Evolutionary conservation across 2,888 invertebrate genomes (phyloP).

Genomic region (Scelioninae gen. 1): DNA sequence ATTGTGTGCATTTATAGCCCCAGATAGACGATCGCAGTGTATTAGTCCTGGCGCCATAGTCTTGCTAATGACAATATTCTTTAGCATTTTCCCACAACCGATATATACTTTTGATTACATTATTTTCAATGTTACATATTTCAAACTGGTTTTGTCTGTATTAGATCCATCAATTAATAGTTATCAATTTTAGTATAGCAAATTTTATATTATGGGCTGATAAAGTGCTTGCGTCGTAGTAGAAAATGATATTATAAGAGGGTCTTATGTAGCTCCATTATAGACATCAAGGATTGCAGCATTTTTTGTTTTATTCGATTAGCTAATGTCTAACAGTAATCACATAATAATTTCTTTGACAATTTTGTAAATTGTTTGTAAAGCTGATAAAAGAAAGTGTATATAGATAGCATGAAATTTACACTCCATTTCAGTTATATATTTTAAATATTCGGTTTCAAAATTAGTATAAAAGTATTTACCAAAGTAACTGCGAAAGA

Average conservation of each 20-base stretch:
- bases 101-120: constrained; percentile 22
- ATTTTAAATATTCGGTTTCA: too few relatives aligned
- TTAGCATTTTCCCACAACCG: constrained; percentile 56
- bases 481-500: too few relatives aligned
- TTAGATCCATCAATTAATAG: constrained; percentile 60
- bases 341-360: constrained; percentile 6
- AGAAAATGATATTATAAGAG: constrained; percentile 13
- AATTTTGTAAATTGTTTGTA: background rate
- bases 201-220: constrained; percentile 48
- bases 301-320: constrained; percentile 28
- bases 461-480: too few relatives aligned
- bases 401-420: too few relatives aligned
- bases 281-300: constrained; percentile 1
- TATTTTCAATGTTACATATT: constrained; percentile 30
- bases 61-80: constrained; percentile 70
- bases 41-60: constrained; percentile 74
- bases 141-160: constrained; percentile 47
- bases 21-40: constrained; percentile 73
- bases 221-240: constrained; percentile 50
- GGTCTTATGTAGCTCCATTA: constrained; percentile 19
- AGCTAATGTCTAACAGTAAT: constrained; percentile 26
- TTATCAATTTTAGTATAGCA: constrained; percentile 53
- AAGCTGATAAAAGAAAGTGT: background rate
- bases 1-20: constrained; percentile 71
- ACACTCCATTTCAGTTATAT: too few relatives aligned